A percentile compares a stretch with the other conserved stretches of the same genome.
These are phyloP conservation scores for Panthera leo DNA, from an alignment of 2,113 vertebrate genomes.

Conservation along the genomic window DNA sequence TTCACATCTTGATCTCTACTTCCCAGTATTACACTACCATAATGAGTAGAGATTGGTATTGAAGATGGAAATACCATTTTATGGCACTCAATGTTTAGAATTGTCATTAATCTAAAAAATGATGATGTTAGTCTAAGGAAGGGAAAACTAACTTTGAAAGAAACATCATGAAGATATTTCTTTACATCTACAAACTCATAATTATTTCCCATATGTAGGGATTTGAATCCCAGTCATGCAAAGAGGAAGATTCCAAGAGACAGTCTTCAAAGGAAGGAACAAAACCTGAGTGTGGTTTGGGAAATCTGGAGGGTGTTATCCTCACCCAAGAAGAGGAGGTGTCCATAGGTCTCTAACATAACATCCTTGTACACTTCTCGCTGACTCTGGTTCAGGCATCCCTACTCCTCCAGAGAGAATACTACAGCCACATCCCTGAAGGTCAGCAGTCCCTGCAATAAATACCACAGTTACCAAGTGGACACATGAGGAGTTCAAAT, in stretches of 20 bases:
- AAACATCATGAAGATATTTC: neutral
- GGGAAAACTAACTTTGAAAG: neutral
- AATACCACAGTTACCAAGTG: neutral
- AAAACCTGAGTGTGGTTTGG: neutral
- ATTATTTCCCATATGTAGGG: neutral
- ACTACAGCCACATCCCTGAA: neutral
- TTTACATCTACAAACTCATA: neutral
- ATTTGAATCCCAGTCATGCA: neutral
- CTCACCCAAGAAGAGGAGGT: neutral
- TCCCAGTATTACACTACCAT: neutral
- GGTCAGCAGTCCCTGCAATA: neutral
- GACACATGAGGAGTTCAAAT: neutral
- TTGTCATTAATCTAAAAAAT: neutral
- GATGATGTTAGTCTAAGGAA: neutral
- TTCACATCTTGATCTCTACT: neutral
- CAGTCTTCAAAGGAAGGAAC: neutral
- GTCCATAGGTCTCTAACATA: neutral
- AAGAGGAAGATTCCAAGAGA: neutral
- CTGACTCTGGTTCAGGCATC: neutral
- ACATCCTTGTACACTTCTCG: neutral
- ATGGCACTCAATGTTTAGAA: neutral
- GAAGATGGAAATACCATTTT: neutral
- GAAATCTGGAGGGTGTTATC: neutral
- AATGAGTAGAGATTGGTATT: neutral
- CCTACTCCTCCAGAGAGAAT: neutral